Evolutionary conservation across 2,888 invertebrate genomes (phyloP).

Genomic region (Ennomos quercinarius): DNA sequence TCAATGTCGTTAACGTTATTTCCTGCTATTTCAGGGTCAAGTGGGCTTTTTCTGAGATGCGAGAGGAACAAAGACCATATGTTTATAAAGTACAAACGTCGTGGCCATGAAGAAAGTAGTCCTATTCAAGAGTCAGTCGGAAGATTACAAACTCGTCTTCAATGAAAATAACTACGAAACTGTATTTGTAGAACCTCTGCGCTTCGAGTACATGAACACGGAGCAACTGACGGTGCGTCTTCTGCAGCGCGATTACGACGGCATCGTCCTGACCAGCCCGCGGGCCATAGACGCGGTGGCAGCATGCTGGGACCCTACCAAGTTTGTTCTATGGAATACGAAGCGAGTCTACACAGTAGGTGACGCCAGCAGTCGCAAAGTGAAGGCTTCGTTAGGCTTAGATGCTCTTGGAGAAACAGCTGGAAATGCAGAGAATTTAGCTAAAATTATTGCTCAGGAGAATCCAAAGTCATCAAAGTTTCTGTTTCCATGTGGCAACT

Average conservation of each 20-base stretch:
- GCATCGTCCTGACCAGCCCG: constrained; percentile 71
- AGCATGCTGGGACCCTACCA: constrained; percentile 70
- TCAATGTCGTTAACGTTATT: constrained; percentile 34
- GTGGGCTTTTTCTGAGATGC: constrained; percentile 28
- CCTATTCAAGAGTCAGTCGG: constrained; percentile 72
- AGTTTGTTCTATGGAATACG: constrained; percentile 66
- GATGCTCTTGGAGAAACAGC: constrained; percentile 63
- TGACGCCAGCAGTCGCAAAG: constrained; percentile 60
- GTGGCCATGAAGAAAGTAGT: constrained; percentile 71
- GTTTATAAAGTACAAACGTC: constrained; percentile 35
- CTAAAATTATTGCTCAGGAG: constrained; percentile 62
- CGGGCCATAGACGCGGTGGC: constrained; percentile 71
- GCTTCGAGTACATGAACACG: constrained; percentile 60
- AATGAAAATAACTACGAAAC: constrained; percentile 59
- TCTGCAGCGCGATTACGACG: constrained; percentile 54
- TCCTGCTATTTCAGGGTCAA: constrained; percentile 66
- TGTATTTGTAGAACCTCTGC: constrained; percentile 74
- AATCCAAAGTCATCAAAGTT: constrained; percentile 59
- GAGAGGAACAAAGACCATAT: constrained; percentile 29
- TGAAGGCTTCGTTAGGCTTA: constrained; percentile 64
- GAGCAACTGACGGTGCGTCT: constrained; percentile 57
- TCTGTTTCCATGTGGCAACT: constrained; percentile 75
- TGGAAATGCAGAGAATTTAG: constrained; percentile 70
- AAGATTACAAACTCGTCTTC: constrained; percentile 71
- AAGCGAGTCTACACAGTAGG: constrained; percentile 71